Conservation (phyloP, 2,113 vertebrate species). For the Egretta garzetta region DNA sequence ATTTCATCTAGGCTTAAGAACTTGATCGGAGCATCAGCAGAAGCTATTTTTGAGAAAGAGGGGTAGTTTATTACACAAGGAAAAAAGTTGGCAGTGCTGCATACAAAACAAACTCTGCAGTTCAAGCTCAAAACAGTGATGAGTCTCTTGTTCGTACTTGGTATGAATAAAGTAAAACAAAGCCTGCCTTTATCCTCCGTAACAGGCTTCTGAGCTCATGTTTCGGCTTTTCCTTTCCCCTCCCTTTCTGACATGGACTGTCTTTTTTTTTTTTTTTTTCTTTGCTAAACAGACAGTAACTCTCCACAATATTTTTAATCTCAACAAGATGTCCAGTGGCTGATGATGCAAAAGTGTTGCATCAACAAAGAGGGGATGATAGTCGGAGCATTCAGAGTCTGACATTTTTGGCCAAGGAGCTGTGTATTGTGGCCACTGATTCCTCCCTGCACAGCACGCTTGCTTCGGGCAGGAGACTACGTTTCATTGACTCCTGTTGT, state of each 20-base stretch:
- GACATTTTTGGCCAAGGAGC: background rate
- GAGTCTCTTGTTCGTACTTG: conserved; percentile 19
- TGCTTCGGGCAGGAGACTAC: background rate
- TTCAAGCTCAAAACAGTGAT: conserved; percentile 29
- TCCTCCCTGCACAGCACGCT: background rate
- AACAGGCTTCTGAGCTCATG: background rate
- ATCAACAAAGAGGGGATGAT: background rate
- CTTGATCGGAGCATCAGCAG: background rate
- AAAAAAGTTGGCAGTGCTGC: background rate
- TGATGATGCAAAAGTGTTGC: conserved; percentile 14
- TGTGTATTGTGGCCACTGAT: background rate
- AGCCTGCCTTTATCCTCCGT: conserved; percentile 20
- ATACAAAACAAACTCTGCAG: background rate
- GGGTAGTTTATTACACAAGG: background rate
- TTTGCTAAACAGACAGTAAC: background rate
- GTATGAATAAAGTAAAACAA: conserved; percentile 33
- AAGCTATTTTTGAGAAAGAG: background rate
- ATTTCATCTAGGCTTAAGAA: background rate
- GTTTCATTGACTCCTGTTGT: conserved; percentile 9
- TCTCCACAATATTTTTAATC: conserved; percentile 1
- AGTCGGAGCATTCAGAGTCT: background rate
- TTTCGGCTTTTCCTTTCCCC: conserved; percentile 17
- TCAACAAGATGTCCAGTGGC: background rate
- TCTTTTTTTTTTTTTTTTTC: background rate
- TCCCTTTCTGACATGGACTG: background rate